These are phyloP conservation scores for Nysson spinosus DNA, from an alignment of 2,888 invertebrate genomes.

Conservation along the genomic window DNA sequence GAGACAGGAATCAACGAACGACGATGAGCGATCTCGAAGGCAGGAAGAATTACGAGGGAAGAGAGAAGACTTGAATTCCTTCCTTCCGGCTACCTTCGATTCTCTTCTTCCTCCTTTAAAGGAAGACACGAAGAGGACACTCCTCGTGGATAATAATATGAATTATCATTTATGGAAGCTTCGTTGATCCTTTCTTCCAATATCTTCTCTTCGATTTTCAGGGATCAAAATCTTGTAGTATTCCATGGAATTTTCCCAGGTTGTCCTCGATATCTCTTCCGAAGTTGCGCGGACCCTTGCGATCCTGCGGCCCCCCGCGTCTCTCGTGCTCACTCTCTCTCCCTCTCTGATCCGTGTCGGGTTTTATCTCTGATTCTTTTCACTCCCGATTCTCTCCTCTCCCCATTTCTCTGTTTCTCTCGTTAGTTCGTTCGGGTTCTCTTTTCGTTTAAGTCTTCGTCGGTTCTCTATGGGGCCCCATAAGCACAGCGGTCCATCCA, in stretches of 20 bases:
- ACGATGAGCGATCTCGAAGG: background rate
- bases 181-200: background rate
- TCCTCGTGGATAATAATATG: background rate
- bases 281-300: conserved; percentile 38
- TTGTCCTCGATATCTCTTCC: conserved; percentile 26
- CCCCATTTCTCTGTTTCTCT: conserved; percentile 15
- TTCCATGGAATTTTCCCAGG: conserved; percentile 12
- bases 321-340: conserved; percentile 26
- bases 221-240: no score
- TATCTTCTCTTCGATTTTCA: conserved; percentile 27
- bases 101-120: background rate
- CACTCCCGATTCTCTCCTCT: no score
- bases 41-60: background rate
- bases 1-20: background rate
- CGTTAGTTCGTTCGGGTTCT: conserved; percentile 14
- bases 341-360: no score
- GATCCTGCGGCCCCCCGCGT: conserved; percentile 39
- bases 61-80: background rate
- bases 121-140: background rate
- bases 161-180: background rate
- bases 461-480: conserved; percentile 54
- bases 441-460: conserved; percentile 11
- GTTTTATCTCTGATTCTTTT: no score
- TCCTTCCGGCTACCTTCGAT: conserved; percentile 6
- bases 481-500: conserved; percentile 67